Conservation (phyloP, 2,888 invertebrate species). For the Apodemia mormo region DNA sequence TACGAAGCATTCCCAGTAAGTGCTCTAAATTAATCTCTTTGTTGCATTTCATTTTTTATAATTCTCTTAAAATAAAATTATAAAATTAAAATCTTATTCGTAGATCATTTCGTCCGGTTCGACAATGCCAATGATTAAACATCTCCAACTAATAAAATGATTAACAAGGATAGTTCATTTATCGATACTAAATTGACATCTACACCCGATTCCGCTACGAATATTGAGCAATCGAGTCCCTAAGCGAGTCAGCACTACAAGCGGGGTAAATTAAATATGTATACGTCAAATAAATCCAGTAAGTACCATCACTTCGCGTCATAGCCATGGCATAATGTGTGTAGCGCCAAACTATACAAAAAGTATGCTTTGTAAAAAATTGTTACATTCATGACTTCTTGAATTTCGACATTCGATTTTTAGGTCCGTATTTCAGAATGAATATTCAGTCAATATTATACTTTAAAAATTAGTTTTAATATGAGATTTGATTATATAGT, state of each 20-base stretch:
- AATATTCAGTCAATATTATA: neutral
- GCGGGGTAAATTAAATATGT: conserved; percentile 44
- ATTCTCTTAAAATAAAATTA: no score
- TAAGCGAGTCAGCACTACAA: conserved; percentile 39
- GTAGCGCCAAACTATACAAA: neutral
- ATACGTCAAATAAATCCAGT: conserved; percentile 46
- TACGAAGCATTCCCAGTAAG: no score
- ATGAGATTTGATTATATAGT: no score
- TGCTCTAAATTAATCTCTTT: no score
- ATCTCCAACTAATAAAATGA: conserved; percentile 19
- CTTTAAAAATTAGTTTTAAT: no score
- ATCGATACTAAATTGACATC: conserved; percentile 16
- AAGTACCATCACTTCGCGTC: conserved; percentile 44
- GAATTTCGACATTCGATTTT: neutral
- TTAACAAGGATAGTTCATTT: conserved; percentile 17
- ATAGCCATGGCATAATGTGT: neutral
- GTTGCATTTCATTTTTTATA: no score
- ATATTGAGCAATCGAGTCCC: conserved; percentile 55
- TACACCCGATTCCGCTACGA: conserved; percentile 40
- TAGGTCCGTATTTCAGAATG: neutral
- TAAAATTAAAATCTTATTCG: neutral
- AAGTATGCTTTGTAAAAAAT: neutral
- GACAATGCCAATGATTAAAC: conserved; percentile 13
- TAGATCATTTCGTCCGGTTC: neutral
- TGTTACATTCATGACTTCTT: neutral